Percentiles rank a stretch among this genome's conserved stretches.
These are phyloP conservation scores for Sebastes dallii DNA, from an alignment of 2,797 vertebrate genomes.

Conservation along the genomic window DNA sequence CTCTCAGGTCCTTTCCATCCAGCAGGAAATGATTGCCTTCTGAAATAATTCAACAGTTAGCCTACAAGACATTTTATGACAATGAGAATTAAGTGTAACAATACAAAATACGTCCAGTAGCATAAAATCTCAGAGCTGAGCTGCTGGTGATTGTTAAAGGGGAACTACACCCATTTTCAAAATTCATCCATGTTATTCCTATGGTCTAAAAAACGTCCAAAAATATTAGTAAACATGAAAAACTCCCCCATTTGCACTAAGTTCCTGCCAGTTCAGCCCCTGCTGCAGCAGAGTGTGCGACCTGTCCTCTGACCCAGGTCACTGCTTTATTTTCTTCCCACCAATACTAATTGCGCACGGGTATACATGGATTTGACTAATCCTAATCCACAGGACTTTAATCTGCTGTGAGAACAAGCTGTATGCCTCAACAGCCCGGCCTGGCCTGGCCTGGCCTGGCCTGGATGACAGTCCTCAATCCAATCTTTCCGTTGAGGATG, in stretches of 20 bases:
- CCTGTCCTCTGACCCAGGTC: slow-evolving; percentile 14
- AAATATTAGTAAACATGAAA: too few relatives aligned
- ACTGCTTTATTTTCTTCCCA: slow-evolving; percentile 1
- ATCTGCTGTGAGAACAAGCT: slow-evolving; percentile 54
- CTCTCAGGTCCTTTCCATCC: background rate
- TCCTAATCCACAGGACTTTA: slow-evolving; percentile 56
- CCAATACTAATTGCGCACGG: background rate
- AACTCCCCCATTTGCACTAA: background rate
- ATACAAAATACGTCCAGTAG: background rate
- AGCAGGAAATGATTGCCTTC: background rate
- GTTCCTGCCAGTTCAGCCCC: background rate
- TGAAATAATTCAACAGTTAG: background rate
- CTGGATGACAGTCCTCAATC: background rate
- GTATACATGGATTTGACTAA: slow-evolving; percentile 34
- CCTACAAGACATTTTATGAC: background rate
- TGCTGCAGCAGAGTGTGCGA: background rate
- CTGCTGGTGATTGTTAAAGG: background rate
- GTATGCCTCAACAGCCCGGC: background rate
- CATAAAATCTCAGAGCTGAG: background rate
- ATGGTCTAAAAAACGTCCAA: too few relatives aligned
- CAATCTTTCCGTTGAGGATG: slow-evolving; percentile 8
- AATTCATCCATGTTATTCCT: too few relatives aligned
- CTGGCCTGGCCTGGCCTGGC: background rate
- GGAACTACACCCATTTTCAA: too few relatives aligned
- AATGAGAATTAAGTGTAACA: background rate